These are phyloP conservation scores for Valencia hispanica DNA, from an alignment of 2,797 vertebrate genomes.

Conservation along the genomic window DNA sequence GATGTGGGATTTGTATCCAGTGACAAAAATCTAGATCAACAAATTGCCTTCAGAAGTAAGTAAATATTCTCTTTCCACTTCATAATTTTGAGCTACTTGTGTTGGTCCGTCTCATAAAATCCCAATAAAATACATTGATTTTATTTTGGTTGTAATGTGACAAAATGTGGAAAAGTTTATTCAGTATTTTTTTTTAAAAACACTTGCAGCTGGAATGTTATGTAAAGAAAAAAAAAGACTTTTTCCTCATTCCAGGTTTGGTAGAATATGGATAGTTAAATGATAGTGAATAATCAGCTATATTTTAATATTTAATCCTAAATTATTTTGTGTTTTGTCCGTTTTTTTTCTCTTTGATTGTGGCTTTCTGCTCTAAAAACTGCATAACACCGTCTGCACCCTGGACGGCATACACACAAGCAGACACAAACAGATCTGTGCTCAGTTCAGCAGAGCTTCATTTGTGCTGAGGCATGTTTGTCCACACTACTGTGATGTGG, in stretches of 20 bases:
- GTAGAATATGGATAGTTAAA: not conserved
- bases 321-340: not conserved
- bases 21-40: not conserved
- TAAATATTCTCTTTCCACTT: not conserved
- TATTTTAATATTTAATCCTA: not conserved
- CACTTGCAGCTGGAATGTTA: not conserved
- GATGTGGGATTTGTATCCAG: not conserved
- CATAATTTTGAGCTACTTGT: not conserved
- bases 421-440: constrained; percentile 6
- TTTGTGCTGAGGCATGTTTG: constrained; percentile 39
- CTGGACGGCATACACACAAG: constrained; percentile 9
- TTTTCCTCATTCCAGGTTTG: not conserved
- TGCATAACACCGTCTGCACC: constrained; percentile 50
- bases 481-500: constrained; percentile 23
- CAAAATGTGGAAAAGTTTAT: not conserved
- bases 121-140: not conserved
- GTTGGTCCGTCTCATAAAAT: not conserved
- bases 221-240: not conserved
- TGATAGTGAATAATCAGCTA: not conserved
- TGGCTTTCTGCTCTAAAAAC: constrained; percentile 22
- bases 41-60: not conserved
- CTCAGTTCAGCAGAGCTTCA: constrained; percentile 24
- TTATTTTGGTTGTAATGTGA: not conserved
- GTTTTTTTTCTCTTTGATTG: constrained; percentile 8
- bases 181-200: not conserved